Conservation (phyloP, 2,888 invertebrate species). For the Cabera pusaria region DNA sequence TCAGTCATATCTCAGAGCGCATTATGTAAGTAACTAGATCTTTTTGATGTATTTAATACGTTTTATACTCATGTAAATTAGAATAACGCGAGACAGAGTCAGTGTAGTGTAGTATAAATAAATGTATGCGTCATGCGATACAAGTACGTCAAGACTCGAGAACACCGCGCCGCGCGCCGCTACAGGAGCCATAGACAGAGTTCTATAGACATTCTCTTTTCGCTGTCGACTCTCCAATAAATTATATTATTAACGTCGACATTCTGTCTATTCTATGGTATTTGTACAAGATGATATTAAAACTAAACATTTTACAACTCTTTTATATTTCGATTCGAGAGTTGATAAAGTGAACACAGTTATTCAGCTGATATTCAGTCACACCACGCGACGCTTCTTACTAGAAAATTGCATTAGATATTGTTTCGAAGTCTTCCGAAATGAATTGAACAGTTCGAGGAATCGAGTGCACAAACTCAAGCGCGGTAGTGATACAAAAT, state of each 20-base stretch:
- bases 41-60: slow-evolving; percentile 79
- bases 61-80: slow-evolving; percentile 78
- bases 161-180: no score
- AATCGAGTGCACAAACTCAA: slow-evolving; percentile 19
- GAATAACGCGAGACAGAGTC: slow-evolving; percentile 59
- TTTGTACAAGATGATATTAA: no score
- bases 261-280: no score
- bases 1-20: slow-evolving; percentile 54
- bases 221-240: no score
- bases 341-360: no score
- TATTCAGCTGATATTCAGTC: slow-evolving; percentile 1
- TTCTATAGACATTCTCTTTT: no score
- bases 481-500: slow-evolving; percentile 13
- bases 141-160: no score
- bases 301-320: no score
- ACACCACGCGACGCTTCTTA: slow-evolving; percentile 7
- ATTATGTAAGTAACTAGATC: slow-evolving; percentile 58
- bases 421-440: slow-evolving; percentile 28
- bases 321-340: no score
- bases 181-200: no score
- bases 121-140: no score
- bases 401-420: slow-evolving; percentile 5
- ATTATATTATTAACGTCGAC: no score
- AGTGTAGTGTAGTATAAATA: slow-evolving; percentile 35
- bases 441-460: slow-evolving; percentile 6